phyloP scores from a whole-genome alignment of 2,888 invertebrate genomes.

The Apamea monoglypha region DNA sequence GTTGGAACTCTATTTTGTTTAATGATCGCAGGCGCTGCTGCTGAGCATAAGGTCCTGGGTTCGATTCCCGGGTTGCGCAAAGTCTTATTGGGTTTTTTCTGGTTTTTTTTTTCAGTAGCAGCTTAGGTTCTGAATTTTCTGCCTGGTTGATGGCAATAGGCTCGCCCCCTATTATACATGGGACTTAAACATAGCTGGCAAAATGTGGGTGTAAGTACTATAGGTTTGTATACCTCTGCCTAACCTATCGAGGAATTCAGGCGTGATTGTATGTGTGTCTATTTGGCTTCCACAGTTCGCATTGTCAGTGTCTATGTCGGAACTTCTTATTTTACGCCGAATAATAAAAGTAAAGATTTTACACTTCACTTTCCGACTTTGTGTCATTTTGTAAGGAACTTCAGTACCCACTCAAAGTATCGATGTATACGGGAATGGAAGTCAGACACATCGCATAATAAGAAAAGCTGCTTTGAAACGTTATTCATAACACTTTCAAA shows the following conservation, averaged over 20 bases:
- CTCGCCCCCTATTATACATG: not conserved
- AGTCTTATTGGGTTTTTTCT: not conserved
- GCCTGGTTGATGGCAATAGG: not conserved
- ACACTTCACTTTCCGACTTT: not conserved
- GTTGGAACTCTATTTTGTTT: not conserved
- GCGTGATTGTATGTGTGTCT: not conserved
- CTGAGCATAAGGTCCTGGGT: too few species aligned
- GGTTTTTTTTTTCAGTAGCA: not conserved
- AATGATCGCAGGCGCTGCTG: not conserved
- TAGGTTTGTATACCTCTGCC: not conserved
- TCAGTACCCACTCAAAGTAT: conserved; percentile 5
- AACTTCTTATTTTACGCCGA: not conserved
- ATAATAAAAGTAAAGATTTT: not conserved
- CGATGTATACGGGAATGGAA: conserved; percentile 23
- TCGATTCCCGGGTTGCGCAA: not conserved
- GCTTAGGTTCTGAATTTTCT: not conserved
- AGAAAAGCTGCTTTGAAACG: conserved; percentile 67
- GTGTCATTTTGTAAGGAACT: not conserved
- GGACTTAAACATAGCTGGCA: not conserved
- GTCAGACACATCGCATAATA: conserved; percentile 57
- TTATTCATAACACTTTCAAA: conserved; percentile 75
- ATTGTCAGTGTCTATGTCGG: not conserved
- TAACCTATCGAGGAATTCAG: too few species aligned
- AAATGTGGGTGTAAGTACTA: not conserved
- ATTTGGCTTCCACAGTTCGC: too few species aligned